Evolutionary conservation across 1,140 invertebrate genomes (phyloP), one percentile per base, ranked within the genome.

Genomic region (Drosophila novamexicana): DNA sequence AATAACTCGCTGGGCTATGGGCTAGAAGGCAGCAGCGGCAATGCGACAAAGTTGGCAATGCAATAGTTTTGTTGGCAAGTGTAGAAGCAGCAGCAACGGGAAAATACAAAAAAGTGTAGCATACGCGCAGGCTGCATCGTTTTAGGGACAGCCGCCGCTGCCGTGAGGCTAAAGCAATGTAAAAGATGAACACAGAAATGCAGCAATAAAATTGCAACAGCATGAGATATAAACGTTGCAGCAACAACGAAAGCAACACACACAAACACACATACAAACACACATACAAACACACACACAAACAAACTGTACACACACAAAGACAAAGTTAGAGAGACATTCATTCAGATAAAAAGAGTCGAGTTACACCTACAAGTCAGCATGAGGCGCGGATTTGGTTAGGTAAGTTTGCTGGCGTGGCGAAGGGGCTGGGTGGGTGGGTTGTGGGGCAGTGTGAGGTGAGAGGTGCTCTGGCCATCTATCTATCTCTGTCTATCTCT

Each of bases 321-420:
- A 37, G 9, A 34, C 18, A 49, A 47, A 58, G 40, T 47, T 65
- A 45, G 72, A 59, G 10, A 56, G 57, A 84, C 73, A 83, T 77
- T 80, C 73, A 85, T 84, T 86, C 79, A 81, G 82, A 86, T 79
- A 86, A 85, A 86, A 73, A 85, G 82, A 86, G 81, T 86, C 75
- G 75, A 79, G 78, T 75, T 82, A 81, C 70, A 81, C 75, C 52
- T 53, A 64, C 47, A 58, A 58, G 59, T 67, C 37, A 47, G 45
- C 53, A 3, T 29, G 52, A 42, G 59, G 16, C 36, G 8, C 16
- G 9, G 29, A n/a, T 32, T n/a, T 14, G 0, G 56, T 16, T 8
- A 36, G 44, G 57, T 18, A 29, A 29, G 22, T 29, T 29, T 29
- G 22, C 0, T 29, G 18, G 39, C 34, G n/a, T 0, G 14, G 37